phyloP scores from a whole-genome alignment of 2,113 vertebrate species.

The Panthera leo region DNA sequence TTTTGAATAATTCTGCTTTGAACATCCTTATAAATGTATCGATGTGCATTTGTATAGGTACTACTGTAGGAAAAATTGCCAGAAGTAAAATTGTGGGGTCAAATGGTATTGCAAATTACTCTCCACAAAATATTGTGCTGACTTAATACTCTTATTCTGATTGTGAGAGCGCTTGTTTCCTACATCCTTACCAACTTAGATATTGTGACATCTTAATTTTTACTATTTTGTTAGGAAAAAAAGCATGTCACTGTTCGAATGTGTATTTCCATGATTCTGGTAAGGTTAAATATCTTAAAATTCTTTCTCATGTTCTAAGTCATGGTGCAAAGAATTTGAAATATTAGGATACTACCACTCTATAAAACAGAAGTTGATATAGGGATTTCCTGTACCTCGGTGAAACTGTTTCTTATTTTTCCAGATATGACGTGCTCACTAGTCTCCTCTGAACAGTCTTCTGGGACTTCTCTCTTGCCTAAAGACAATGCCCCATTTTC shows the following conservation, averaged over 20 bases:
- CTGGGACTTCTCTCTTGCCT: background rate
- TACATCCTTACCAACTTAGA: background rate
- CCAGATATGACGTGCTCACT: constrained; percentile 64
- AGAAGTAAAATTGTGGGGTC: constrained; percentile 43
- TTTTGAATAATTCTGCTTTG: constrained; percentile 49
- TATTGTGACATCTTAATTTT: constrained; percentile 32
- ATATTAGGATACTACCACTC: background rate
- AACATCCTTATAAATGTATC: constrained; percentile 25
- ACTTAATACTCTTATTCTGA: background rate
- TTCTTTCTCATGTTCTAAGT: background rate
- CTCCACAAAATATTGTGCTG: constrained; percentile 28
- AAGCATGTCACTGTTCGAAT: background rate
- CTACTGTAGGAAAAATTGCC: background rate
- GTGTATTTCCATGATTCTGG: constrained; percentile 8
- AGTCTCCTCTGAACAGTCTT: background rate
- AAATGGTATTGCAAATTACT: constrained; percentile 35
- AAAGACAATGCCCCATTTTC: constrained; percentile 50
- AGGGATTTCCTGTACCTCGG: constrained; percentile 30
- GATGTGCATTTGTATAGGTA: constrained; percentile 29
- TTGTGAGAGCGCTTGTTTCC: constrained; percentile 11
- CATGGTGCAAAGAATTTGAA: constrained; percentile 61
- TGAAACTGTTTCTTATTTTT: constrained; percentile 3
- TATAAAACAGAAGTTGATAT: constrained; percentile 3
- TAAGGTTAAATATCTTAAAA: constrained; percentile 38
- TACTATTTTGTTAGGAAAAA: constrained; percentile 31